A percentile compares a stretch with the other conserved stretches of the same genome.
These are phyloP conservation scores for Lepidostoma basale DNA, from an alignment of 1,140 invertebrate species.

Conservation along the genomic window DNA sequence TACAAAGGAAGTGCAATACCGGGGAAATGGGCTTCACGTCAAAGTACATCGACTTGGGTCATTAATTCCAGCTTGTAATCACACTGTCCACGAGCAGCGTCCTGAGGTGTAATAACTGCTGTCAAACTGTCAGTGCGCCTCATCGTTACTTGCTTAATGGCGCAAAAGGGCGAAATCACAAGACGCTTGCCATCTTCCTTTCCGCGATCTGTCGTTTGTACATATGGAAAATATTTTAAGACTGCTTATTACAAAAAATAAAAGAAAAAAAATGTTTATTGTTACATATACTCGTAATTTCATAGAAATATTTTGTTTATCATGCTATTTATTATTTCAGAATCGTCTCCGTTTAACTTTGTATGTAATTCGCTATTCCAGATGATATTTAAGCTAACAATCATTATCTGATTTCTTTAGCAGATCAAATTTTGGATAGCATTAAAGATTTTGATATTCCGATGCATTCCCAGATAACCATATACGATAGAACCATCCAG, in stretches of 20 bases:
- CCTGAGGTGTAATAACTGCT: constrained; percentile 15
- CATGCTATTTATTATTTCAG: too few relatives aligned
- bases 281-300: too few relatives aligned
- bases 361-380: too few relatives aligned
- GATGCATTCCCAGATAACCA: not conserved
- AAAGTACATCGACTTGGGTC: not conserved
- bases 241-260: too few relatives aligned
- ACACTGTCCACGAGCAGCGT: not conserved
- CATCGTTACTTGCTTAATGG: constrained; percentile 7
- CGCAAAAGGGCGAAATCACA: not conserved
- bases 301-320: too few relatives aligned
- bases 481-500: not conserved
- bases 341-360: too few relatives aligned
- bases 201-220: not conserved
- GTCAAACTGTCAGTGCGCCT: constrained; percentile 5
- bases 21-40: not conserved
- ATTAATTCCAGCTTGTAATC: constrained; percentile 9
- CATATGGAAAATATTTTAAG: not conserved
- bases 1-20: not conserved
- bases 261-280: too few relatives aligned
- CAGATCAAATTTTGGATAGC: not conserved
- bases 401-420: not conserved
- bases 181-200: not conserved
- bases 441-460: not conserved
- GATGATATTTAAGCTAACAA: not conserved